Percentiles rank a stretch among this genome's conserved stretches.
Evolutionary conservation across 2,888 invertebrate genomes (phyloP).

Genomic region (Amiota communis): DNA sequence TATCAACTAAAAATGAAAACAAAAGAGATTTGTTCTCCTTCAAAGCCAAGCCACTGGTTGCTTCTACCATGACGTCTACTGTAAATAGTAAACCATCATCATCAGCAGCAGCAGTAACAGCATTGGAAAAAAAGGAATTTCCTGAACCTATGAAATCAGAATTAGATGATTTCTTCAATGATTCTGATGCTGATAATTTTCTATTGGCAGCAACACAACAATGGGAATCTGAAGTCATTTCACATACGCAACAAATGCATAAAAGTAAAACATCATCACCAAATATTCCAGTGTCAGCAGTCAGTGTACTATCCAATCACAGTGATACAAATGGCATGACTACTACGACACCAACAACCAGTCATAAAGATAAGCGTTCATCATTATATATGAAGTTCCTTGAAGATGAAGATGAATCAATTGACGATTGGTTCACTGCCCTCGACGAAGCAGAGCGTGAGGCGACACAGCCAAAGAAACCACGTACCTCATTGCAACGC

Average conservation of each 20-base stretch:
- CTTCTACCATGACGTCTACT: no score
- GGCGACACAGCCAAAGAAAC: slow-evolving; percentile 59
- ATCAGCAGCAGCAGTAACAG: no score
- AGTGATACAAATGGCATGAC: not conserved
- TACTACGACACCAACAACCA: slow-evolving; percentile 30
- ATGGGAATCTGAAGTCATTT: slow-evolving; percentile 55
- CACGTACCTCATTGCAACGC: slow-evolving; percentile 63
- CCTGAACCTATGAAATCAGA: no score
- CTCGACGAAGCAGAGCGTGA: slow-evolving; percentile 63
- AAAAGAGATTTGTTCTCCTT: no score
- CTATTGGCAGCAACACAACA: slow-evolving; percentile 68
- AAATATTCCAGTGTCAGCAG: not conserved
- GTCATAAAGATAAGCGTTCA: slow-evolving; percentile 57
- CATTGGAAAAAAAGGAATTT: no score
- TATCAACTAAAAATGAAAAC: no score
- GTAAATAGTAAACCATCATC: no score
- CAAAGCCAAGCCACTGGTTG: no score
- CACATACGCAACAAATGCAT: not conserved
- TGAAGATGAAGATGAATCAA: slow-evolving; percentile 69
- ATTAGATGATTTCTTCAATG: slow-evolving; percentile 62
- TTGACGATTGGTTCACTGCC: slow-evolving; percentile 68
- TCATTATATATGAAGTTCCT: slow-evolving; percentile 69
- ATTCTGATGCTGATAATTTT: slow-evolving; percentile 67
- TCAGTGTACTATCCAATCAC: not conserved
- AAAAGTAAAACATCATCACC: not conserved